phyloP scores from a whole-genome alignment of 2,888 invertebrate genomes.

The Clitarchus hookeri region DNA sequence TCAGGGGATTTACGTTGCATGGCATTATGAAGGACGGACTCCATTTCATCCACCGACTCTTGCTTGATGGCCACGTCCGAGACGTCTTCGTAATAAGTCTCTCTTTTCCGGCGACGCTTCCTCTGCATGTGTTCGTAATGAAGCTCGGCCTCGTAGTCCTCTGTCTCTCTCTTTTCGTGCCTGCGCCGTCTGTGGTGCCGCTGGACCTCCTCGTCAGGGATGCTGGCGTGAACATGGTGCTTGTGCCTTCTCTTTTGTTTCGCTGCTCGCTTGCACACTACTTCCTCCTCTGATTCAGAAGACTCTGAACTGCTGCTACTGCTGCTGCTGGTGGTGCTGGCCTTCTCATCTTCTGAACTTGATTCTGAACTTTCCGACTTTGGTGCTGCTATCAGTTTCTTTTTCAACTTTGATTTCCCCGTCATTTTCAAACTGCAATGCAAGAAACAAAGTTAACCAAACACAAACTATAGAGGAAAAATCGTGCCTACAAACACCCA shows the following conservation, averaged over 20 bases:
- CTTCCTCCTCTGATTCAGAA: background rate
- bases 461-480: too few relatives aligned
- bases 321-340: background rate
- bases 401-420: background rate
- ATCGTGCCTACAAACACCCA: too few relatives aligned
- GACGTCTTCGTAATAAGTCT: background rate
- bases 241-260: background rate
- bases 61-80: background rate
- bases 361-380: background rate
- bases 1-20: background rate
- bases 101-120: background rate
- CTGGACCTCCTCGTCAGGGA: background rate
- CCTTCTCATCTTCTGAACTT: background rate
- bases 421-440: background rate
- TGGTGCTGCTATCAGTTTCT: background rate
- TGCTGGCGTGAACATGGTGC: background rate
- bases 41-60: background rate
- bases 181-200: background rate
- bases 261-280: background rate
- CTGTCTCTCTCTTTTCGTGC: background rate
- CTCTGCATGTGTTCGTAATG: background rate
- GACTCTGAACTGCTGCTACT: background rate
- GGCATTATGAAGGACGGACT: background rate
- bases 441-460: background rate
- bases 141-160: background rate